These are phyloP conservation scores for Sardinella longiceps DNA, from an alignment of 2,797 vertebrate species.

Conservation along the genomic window DNA sequence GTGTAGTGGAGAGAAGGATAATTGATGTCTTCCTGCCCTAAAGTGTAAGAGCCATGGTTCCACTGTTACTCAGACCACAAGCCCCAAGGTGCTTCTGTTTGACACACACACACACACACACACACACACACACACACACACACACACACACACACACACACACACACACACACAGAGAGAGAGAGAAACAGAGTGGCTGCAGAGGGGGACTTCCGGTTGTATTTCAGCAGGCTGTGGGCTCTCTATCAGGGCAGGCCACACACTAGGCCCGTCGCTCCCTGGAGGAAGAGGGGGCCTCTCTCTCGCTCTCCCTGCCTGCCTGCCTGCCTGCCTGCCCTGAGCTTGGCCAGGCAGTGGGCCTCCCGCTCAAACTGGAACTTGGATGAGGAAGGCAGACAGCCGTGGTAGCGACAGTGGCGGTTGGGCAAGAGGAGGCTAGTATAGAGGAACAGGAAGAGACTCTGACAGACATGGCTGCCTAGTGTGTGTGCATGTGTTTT, in stretches of 20 bases:
- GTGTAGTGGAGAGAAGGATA: conserved; percentile 36
- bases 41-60: conserved; percentile 24
- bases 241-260: conserved; percentile 54
- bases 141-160: no score
- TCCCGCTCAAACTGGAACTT: neutral
- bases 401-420: neutral
- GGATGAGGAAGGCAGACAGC: neutral
- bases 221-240: conserved; percentile 47
- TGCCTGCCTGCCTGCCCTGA: neutral
- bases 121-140: no score
- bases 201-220: conserved; percentile 55
- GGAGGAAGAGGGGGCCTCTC: conserved; percentile 36
- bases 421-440: neutral
- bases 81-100: conserved; percentile 36
- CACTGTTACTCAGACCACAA: conserved; percentile 41
- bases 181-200: no score
- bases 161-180: no score
- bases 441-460: neutral
- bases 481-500: neutral
- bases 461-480: neutral
- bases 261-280: neutral
- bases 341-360: neutral
- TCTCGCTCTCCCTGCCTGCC: neutral
- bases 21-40: conserved; percentile 55
- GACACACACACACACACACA: conserved; percentile 13